Conservation (phyloP, 2,113 vertebrate species). For the Cygnus buccinator region DNA sequence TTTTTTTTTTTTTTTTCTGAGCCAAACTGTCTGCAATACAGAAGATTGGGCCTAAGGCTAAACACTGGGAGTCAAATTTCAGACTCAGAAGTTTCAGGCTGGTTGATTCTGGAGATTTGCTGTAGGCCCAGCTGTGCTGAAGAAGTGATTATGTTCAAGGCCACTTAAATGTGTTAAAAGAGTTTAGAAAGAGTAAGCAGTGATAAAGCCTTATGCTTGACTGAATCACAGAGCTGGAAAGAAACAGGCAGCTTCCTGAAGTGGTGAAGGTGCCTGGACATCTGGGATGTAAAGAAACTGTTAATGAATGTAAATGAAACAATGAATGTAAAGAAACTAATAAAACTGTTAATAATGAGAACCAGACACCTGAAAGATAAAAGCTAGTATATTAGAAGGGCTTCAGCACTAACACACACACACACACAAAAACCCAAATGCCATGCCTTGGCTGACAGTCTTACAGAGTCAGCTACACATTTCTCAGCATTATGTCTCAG, state of each 20-base stretch:
- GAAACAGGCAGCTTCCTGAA: neutral
- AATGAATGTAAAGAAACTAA: neutral
- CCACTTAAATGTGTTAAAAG: neutral
- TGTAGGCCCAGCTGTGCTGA: neutral
- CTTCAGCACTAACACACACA: neutral
- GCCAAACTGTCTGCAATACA: neutral
- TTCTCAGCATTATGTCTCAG: neutral
- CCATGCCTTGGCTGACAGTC: neutral
- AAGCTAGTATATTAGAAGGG: neutral
- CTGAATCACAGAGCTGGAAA: neutral
- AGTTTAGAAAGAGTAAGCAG: neutral
- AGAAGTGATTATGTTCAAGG: neutral
- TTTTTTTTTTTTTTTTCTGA: neutral
- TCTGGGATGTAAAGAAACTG: neutral
- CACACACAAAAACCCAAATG: neutral
- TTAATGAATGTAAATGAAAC: too few species aligned
- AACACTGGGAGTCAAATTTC: neutral
- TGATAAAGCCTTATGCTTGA: neutral
- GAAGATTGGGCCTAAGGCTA: neutral
- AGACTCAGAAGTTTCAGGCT: constrained; percentile 16
- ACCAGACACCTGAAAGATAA: neutral
- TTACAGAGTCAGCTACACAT: neutral
- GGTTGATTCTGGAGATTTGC: constrained; percentile 24
- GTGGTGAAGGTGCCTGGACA: neutral
- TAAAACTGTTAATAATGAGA: neutral